Evolutionary conservation across 2,888 invertebrate genomes (phyloP).

Genomic region (Trypoxylon attenuatum): DNA sequence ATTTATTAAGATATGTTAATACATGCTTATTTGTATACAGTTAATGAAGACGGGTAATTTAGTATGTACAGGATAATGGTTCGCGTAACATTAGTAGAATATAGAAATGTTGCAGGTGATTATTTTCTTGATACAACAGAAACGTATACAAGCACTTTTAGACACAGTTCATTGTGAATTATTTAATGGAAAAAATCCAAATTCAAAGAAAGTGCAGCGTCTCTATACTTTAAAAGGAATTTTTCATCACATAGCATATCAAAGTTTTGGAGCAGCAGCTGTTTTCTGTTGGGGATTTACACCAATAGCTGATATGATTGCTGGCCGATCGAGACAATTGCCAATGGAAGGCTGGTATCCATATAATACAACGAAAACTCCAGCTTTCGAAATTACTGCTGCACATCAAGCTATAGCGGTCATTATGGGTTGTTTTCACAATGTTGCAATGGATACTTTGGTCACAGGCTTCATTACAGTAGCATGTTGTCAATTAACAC

Average conservation of each 20-base stretch:
- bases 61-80: conserved; percentile 69
- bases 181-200: conserved; percentile 49
- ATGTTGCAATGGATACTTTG: conserved; percentile 61
- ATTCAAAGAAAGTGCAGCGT: conserved; percentile 42
- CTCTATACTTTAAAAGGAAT: conserved; percentile 60
- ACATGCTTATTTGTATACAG: too few relatives aligned
- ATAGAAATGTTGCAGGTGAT: conserved; percentile 34
- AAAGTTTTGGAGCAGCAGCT: conserved; percentile 49
- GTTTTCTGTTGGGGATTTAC: conserved; percentile 55
- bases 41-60: too few relatives aligned
- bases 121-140: conserved; percentile 36
- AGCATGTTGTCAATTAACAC: conserved; percentile 60
- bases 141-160: conserved; percentile 50
- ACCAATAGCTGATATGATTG: conserved; percentile 45
- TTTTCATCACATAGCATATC: conserved; percentile 58
- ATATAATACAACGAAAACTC: conserved; percentile 50
- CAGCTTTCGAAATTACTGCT: conserved; percentile 58
- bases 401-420: conserved; percentile 51
- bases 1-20: too few relatives aligned
- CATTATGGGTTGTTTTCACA: conserved; percentile 54
- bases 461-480: conserved; percentile 58
- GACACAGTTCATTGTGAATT: conserved; percentile 32
- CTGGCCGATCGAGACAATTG: conserved; percentile 42
- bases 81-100: conserved; percentile 58
- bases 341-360: conserved; percentile 64